Evolutionary conservation across 2,888 invertebrate species (phyloP), one percentile per base, ranked within the genome.

Genomic region (Melanargia galathea): DNA sequence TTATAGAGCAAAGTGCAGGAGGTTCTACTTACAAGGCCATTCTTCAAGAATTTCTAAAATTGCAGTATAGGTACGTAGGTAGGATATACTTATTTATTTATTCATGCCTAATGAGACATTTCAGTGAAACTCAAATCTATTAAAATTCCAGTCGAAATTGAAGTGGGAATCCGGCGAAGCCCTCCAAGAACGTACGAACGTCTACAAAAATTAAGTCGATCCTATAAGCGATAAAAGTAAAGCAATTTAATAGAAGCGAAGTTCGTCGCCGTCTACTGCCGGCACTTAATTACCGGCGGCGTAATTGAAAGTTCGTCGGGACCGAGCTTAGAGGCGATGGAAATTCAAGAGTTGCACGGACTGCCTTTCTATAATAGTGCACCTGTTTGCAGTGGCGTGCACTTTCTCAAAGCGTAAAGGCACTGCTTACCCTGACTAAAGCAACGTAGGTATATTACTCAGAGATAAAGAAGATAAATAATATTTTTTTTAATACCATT

Each of bases 261-360:
- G 75, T 82, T 81, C 75, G 76, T 81, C 75, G 76, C 63, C 79
- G 76, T 81, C 81, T 76, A 73, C 69, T 67, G 71, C 77, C 75
- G 78, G 75, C 84, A 83, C 84, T 86, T 87, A 87, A 90, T 89
- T 89, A 85, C 82, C 79, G 76, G 76, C 70, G 73, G 75, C 67
- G 75, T 86, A 87, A 87, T 87, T 87, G 86, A 89, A 88, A 87
- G 82, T 87, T 86, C 55, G 63, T 57, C 48, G 46, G 46, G 57
- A 59, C 48, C 30, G 57, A 20, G 49, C 56, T 56, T 49, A 18
- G 40, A 60, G 59, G 38, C 22, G 58, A 46, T 45, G 57, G 26
- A 22, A 59, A 49, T 59, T 59, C 20, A 10, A 22, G n/a, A 59
- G 20, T 24, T 57, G 51, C 62, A 51, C 30, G n/a, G 13, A 59